Conservation (phyloP, 2,797 vertebrate species). For the Gila robusta region DNA sequence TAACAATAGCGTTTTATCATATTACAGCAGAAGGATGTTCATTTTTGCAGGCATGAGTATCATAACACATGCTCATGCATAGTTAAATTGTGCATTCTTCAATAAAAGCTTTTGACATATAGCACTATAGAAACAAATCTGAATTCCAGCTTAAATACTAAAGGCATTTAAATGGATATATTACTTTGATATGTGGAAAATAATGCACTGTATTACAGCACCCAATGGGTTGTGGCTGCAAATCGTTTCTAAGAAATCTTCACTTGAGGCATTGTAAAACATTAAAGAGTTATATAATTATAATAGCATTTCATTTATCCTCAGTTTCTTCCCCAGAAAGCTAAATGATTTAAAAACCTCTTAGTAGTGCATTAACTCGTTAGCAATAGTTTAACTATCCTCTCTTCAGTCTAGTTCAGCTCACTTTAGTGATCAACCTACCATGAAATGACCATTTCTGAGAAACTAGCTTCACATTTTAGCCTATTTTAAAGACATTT, state of each 20-base stretch:
- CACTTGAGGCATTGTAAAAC: background rate
- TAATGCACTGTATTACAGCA: background rate
- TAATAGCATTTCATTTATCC: background rate
- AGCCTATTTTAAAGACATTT: constrained; percentile 17
- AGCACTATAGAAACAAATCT: background rate
- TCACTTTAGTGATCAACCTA: constrained; percentile 42
- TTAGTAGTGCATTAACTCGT: background rate
- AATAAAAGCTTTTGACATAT: background rate
- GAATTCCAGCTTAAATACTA: background rate
- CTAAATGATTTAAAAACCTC: background rate
- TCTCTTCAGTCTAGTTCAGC: background rate
- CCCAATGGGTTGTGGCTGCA: constrained; percentile 20
- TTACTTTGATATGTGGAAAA: background rate
- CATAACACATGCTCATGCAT: background rate
- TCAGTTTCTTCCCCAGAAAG: background rate
- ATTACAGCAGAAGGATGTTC: background rate
- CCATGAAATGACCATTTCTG: constrained; percentile 30
- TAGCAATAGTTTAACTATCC: background rate
- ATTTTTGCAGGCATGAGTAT: background rate
- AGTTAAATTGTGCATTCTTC: background rate
- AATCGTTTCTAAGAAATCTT: constrained; percentile 9
- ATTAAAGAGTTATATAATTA: background rate
- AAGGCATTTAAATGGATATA: background rate
- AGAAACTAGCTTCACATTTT: constrained; percentile 28
- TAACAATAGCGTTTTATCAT: background rate